phyloP scores from a whole-genome alignment of 2,888 invertebrate genomes.

The Stenolophus ochropezus region DNA sequence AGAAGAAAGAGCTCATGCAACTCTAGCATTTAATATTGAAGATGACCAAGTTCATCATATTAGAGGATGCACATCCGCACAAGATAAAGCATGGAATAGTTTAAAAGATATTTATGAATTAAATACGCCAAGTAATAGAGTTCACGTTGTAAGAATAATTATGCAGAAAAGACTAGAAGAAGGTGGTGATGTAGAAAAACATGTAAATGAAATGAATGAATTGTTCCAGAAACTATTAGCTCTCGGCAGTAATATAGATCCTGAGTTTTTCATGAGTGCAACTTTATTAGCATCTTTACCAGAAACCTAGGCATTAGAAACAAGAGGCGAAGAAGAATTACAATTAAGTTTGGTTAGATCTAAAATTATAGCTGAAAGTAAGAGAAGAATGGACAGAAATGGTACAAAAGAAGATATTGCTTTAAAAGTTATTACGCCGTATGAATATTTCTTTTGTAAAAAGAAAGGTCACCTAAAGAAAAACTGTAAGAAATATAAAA shows the following conservation, averaged over 20 bases:
- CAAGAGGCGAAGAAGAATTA: background rate
- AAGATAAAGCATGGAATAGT: conserved; percentile 14
- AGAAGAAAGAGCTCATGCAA: background rate
- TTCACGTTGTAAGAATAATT: background rate
- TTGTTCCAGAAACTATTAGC: conserved; percentile 17
- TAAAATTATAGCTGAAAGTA: background rate
- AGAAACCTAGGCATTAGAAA: background rate
- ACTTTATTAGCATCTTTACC: background rate
- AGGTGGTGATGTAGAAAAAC: background rate
- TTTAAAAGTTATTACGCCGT: too few relatives aligned
- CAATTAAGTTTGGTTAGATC: background rate
- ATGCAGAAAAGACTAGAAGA: conserved; percentile 21
- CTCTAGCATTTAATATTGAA: background rate
- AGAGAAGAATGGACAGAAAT: background rate
- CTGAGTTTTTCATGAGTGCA: background rate
- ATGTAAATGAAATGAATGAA: conserved; percentile 36
- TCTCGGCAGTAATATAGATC: background rate
- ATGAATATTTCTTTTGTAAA: too few relatives aligned
- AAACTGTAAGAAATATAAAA: too few relatives aligned
- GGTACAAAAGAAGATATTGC: too few relatives aligned
- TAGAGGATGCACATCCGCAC: background rate
- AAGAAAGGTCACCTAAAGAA: too few relatives aligned
- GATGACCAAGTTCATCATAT: background rate
- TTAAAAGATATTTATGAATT: conserved; percentile 11
- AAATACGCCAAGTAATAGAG: conserved; percentile 12